Conservation (phyloP, 1,140 invertebrate species). For the Diploscapter pachys region DNA sequence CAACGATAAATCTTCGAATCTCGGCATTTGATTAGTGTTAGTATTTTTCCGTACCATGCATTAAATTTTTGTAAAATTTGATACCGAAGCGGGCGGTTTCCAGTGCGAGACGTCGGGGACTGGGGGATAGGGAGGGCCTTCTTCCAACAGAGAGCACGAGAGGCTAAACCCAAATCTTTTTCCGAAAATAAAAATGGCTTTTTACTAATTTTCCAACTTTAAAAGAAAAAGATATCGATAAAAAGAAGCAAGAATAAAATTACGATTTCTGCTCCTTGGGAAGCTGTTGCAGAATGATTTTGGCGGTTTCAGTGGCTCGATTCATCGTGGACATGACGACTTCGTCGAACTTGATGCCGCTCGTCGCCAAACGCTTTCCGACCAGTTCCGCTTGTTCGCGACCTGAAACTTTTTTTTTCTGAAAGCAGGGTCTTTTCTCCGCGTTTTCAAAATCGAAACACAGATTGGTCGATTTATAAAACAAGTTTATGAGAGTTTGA, state of each 20-base stretch:
- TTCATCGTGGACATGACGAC: conserved; percentile 78
- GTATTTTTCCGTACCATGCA: no score
- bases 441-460: background rate
- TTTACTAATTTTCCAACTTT: no score
- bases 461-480: background rate
- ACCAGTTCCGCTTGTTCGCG: conserved; percentile 50
- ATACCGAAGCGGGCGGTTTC: conserved; percentile 65
- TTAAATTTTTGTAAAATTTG: no score
- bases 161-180: conserved; percentile 16
- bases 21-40: no score
- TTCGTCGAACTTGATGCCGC: conserved; percentile 44
- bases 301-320: conserved; percentile 82
- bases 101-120: conserved; percentile 83
- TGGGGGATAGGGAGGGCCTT: conserved; percentile 82
- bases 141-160: conserved; percentile 69
- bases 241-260: background rate
- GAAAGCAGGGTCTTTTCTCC: background rate
- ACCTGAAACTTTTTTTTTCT: conserved; percentile 36
- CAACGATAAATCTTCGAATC: no score
- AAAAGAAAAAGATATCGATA: no score
- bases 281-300: conserved; percentile 73
- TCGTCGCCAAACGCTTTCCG: conserved; percentile 47
- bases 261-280: conserved; percentile 44
- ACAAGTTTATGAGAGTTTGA: background rate
- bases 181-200: background rate